Evolutionary conservation across 2,113 vertebrate species (phyloP).

Genomic region (Stomatorhinus ivindoensis): DNA sequence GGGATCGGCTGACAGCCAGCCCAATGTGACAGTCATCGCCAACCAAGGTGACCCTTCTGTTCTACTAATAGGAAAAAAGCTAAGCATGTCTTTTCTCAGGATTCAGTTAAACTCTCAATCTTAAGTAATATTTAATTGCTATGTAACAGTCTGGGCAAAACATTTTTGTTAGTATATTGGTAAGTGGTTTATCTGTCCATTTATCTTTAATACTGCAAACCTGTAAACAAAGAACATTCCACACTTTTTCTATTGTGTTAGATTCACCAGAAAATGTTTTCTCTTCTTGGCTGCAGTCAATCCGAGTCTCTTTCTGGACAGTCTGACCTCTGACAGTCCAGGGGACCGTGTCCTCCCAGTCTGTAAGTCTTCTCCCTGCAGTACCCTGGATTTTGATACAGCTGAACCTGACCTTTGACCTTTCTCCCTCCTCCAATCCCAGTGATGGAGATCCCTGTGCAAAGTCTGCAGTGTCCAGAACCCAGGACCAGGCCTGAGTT

Average conservation of each 20-base stretch:
- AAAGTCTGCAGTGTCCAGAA: slow-evolving; percentile 60
- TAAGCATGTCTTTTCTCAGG: background rate
- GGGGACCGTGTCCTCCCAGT: slow-evolving; percentile 40
- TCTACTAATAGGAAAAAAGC: background rate
- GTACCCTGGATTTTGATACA: background rate
- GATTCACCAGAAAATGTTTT: background rate
- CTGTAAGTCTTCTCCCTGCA: slow-evolving; percentile 36
- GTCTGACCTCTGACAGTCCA: slow-evolving; percentile 27
- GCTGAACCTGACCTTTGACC: background rate
- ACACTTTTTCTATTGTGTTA: background rate
- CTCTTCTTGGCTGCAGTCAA: slow-evolving; percentile 45
- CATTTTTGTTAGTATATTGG: no score
- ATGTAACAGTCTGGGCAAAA: background rate
- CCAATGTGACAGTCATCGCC: background rate
- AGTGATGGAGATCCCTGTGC: slow-evolving; percentile 61
- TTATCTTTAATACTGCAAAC: background rate
- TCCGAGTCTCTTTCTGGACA: slow-evolving; percentile 57
- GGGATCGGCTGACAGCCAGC: background rate
- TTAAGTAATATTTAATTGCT: background rate
- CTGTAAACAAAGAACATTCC: background rate
- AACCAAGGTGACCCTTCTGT: slow-evolving; percentile 2
- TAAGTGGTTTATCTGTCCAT: background rate
- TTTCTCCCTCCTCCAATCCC: slow-evolving; percentile 1
- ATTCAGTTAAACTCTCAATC: background rate
- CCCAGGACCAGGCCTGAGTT: slow-evolving; percentile 61